These are phyloP conservation scores for Crioceris asparagi DNA, from an alignment of 2,888 invertebrate genomes.

Conservation along the genomic window DNA sequence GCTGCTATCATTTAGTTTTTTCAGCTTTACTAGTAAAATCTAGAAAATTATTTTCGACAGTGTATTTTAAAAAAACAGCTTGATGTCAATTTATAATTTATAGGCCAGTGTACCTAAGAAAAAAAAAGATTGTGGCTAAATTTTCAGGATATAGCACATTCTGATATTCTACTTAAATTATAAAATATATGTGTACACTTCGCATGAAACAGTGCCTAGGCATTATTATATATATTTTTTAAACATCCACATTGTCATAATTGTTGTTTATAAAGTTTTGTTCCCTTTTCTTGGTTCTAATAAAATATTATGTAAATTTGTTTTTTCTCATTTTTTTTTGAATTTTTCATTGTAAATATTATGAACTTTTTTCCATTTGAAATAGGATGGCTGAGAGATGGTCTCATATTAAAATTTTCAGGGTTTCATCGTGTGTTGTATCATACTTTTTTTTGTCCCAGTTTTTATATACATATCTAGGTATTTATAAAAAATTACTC, in stretches of 20 bases:
- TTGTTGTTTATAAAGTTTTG: conserved; percentile 30
- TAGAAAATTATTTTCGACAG: not conserved
- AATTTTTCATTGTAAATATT: too few relatives aligned
- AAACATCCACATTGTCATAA: conserved; percentile 34
- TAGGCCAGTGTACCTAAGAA: conserved; percentile 23
- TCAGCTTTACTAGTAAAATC: too few relatives aligned
- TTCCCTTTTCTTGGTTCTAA: conserved; percentile 31
- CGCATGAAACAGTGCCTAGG: conserved; percentile 36
- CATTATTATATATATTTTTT: conserved; percentile 37
- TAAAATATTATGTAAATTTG: conserved; percentile 10
- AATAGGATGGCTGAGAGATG: too few relatives aligned
- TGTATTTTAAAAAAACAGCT: not conserved
- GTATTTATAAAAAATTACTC: too few relatives aligned
- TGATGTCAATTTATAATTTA: too few relatives aligned
- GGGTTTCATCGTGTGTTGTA: too few relatives aligned
- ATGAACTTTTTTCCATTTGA: too few relatives aligned
- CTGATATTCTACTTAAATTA: conserved; percentile 26
- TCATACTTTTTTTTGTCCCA: too few relatives aligned
- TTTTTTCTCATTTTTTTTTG: not conserved
- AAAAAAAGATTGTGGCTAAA: conserved; percentile 35
- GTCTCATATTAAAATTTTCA: too few relatives aligned
- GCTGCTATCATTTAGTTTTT: too few relatives aligned
- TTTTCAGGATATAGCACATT: conserved; percentile 29
- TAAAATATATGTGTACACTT: conserved; percentile 21
- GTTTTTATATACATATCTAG: too few relatives aligned